Evolutionary conservation across 2,797 vertebrate genomes (phyloP).

Genomic region (Rallus crepitans): DNA sequence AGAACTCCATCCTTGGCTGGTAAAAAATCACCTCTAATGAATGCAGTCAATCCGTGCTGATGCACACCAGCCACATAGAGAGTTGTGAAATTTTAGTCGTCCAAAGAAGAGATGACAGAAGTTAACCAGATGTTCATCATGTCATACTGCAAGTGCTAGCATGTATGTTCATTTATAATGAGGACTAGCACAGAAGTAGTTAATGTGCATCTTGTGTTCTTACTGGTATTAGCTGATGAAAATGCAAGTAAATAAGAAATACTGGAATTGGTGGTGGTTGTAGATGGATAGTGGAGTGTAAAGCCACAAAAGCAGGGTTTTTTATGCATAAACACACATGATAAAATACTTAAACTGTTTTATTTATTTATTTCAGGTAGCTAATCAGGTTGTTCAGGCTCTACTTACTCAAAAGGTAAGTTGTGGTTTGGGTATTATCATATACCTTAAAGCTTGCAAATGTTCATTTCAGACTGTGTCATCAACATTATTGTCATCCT

Average conservation of each 20-base stretch:
- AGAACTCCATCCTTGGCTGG: background rate
- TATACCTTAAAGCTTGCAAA: background rate
- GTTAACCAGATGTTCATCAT: background rate
- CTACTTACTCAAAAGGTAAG: conserved; percentile 95
- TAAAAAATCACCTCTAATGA: background rate
- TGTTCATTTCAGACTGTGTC: background rate
- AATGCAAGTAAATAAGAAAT: background rate
- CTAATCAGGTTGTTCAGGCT: conserved; percentile 94
- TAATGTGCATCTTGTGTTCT: background rate
- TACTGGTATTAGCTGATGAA: background rate
- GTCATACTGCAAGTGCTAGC: background rate
- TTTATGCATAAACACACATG: background rate
- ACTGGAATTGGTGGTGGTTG: background rate
- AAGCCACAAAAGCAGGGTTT: background rate
- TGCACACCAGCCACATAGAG: background rate
- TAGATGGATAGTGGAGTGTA: background rate
- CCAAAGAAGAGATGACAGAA: background rate
- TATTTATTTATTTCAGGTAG: conserved; percentile 83
- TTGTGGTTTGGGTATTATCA: background rate
- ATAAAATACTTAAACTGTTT: background rate
- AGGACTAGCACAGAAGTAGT: background rate
- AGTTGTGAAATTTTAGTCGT: background rate
- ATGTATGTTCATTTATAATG: background rate
- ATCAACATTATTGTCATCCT: too few species aligned
- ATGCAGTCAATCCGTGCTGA: background rate